A percentile compares a stretch with the other conserved stretches of the same genome.
Conservation (phyloP, 2,888 invertebrate species). For the Hirtodrosophila alboralis region DNA sequence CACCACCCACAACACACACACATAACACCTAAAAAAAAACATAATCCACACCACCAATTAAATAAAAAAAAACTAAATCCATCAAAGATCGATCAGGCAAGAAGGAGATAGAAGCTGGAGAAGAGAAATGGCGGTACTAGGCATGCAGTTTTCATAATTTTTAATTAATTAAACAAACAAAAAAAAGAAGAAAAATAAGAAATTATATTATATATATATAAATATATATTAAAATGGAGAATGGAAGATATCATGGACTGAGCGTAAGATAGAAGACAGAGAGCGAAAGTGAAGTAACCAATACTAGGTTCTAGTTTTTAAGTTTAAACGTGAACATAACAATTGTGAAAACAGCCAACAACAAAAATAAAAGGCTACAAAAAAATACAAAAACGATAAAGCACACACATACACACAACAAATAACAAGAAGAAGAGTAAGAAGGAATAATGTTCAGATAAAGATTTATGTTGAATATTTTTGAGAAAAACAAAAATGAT, state of each 20-base stretch:
- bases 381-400: constrained; percentile 49
- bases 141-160: constrained; percentile 64
- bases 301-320: constrained; percentile 71
- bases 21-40: constrained; percentile 57
- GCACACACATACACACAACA: constrained; percentile 54
- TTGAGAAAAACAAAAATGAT: constrained; percentile 27
- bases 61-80: constrained; percentile 43
- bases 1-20: constrained; percentile 21
- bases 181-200: constrained; percentile 16
- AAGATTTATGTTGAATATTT: constrained; percentile 62
- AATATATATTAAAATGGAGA: constrained; percentile 33
- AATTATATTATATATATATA: constrained; percentile 46
- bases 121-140: constrained; percentile 32
- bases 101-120: constrained; percentile 10
- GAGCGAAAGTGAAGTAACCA: constrained; percentile 55
- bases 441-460: constrained; percentile 3
- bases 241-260: constrained; percentile 82
- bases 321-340: constrained; percentile 48
- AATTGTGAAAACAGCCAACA: constrained; percentile 59
- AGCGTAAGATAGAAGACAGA: constrained; percentile 74
- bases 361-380: constrained; percentile 55
- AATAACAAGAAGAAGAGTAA: constrained; percentile 14
- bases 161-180: constrained; percentile 50
- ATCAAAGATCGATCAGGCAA: constrained; percentile 49
- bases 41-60: constrained; percentile 76